Conservation (phyloP, 1,140 invertebrate genomes). For the Hirudo medicinalis region DNA sequence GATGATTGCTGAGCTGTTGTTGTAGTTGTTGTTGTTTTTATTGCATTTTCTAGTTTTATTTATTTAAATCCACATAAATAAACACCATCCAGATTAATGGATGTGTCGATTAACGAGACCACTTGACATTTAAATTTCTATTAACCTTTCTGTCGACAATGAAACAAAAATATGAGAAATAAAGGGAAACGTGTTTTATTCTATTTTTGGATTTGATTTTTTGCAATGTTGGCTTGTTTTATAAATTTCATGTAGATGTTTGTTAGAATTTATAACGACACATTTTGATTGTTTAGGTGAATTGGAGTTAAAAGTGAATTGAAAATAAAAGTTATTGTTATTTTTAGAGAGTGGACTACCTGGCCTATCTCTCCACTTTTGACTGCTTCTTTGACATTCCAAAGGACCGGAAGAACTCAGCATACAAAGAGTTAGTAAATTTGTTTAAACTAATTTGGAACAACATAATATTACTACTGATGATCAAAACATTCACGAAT, state of each 20-base stretch:
- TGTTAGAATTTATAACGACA: too few relatives aligned
- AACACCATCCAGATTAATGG: too few relatives aligned
- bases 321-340: neutral
- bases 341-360: conserved; percentile 82
- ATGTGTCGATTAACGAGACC: too few relatives aligned
- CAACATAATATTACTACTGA: neutral
- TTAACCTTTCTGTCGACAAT: too few relatives aligned
- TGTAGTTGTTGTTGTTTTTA: conserved; percentile 9
- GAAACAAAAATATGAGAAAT: too few relatives aligned
- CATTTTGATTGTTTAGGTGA: too few relatives aligned
- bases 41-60: too few relatives aligned
- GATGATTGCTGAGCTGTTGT: conserved; percentile 12
- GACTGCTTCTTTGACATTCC: conserved; percentile 92
- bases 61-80: too few relatives aligned
- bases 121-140: too few relatives aligned
- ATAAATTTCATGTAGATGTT: neutral
- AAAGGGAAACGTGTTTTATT: too few relatives aligned
- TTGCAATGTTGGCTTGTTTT: neutral
- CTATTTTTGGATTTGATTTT: neutral
- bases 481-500: conserved; percentile 4
- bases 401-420: conserved; percentile 80
- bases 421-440: conserved; percentile 58
- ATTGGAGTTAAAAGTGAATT: too few relatives aligned
- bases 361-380: conserved; percentile 81
- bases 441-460: conserved; percentile 9